phyloP scores from a whole-genome alignment of 1,140 invertebrate species.

The Neodiprion virginianus region DNA sequence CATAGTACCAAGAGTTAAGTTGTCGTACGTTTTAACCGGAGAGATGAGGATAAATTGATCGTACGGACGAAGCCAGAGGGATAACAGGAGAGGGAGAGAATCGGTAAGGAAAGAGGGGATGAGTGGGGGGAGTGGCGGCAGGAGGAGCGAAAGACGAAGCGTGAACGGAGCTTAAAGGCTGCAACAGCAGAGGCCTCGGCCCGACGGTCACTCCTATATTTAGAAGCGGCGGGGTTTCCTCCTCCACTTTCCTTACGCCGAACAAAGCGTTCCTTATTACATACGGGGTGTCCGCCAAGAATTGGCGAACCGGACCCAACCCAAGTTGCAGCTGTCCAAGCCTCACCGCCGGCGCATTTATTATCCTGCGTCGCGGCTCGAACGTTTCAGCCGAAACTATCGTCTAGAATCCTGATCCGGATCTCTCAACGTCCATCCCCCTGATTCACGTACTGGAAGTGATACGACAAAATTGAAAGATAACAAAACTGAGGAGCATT shows the following conservation, averaged over 20 bases:
- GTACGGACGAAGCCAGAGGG: not conserved
- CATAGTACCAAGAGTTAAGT: constrained; percentile 28
- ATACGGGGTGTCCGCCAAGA: constrained; percentile 10
- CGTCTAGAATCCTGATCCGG: too few species aligned
- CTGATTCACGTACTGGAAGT: too few species aligned
- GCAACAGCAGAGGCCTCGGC: constrained; percentile 36
- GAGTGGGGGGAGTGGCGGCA: not conserved
- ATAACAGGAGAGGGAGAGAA: not conserved
- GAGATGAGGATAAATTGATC: too few species aligned
- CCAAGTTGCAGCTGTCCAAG: too few species aligned
- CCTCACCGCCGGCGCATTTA: too few species aligned
- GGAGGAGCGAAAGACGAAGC: constrained; percentile 3
- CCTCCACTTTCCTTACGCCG: constrained; percentile 54
- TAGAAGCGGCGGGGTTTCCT: constrained; percentile 57
- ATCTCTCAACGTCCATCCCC: too few species aligned
- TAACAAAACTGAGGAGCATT: too few species aligned
- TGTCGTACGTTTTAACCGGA: not conserved
- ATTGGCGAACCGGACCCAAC: not conserved
- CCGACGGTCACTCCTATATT: constrained; percentile 61
- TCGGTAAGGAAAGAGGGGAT: not conserved
- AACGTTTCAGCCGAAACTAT: too few species aligned
- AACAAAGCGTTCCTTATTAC: constrained; percentile 52
- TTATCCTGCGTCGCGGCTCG: too few species aligned
- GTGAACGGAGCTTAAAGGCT: constrained; percentile 45
- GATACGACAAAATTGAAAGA: too few species aligned